Evolutionary conservation across 2,797 vertebrate genomes (phyloP).

Genomic region (Cryptoblepharus egeriae): DNA sequence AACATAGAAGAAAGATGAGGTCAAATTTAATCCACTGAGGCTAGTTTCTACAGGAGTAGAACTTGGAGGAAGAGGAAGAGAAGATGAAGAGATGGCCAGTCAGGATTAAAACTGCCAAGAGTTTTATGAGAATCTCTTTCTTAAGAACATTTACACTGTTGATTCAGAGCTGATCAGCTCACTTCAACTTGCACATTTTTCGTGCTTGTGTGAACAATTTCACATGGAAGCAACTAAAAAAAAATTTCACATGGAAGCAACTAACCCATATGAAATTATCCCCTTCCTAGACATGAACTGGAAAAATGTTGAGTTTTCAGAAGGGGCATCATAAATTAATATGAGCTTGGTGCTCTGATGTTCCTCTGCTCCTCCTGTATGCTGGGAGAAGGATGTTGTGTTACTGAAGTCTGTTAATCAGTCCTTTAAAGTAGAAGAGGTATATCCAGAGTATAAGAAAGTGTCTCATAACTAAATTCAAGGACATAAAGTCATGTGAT

Average conservation of each 20-base stretch:
- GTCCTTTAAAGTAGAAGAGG: conserved; percentile 4
- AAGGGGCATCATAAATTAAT: neutral
- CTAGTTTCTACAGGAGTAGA: neutral
- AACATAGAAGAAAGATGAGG: neutral
- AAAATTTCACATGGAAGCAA: neutral
- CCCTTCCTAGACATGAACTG: neutral
- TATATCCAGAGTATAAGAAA: neutral
- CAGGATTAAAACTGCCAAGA: no score
- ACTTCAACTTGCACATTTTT: neutral
- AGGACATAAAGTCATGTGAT: conserved; percentile 2
- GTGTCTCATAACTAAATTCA: neutral
- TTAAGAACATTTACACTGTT: no score
- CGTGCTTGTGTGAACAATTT: neutral
- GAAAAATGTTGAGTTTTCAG: neutral
- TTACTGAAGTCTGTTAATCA: neutral
- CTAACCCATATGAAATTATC: neutral
- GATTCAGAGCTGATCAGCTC: neutral
- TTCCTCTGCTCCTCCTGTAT: neutral
- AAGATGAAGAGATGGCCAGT: no score
- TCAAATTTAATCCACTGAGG: neutral
- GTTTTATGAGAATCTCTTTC: neutral
- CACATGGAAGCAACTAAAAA: neutral
- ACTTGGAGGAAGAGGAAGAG: no score
- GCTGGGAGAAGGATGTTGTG: neutral
- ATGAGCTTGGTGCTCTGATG: neutral